Evolutionary conservation across 2,113 vertebrate species (phyloP), one percentile per base, ranked within the genome.

Genomic region (Glaucidium brasilianum): DNA sequence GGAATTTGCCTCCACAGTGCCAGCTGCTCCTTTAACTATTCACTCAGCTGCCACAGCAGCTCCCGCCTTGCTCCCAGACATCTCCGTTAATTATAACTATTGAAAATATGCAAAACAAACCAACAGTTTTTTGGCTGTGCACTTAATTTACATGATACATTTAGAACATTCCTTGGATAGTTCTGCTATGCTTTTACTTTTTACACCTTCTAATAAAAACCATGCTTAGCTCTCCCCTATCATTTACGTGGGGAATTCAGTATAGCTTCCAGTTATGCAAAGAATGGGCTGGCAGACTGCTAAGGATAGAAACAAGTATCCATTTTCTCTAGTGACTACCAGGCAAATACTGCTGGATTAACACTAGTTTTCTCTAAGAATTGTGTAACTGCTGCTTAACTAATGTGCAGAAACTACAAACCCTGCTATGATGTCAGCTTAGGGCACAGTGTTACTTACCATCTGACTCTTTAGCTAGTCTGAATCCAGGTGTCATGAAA

Each of bases 31-130:
- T 87, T 34, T 4, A 56, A 50, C 50, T 77, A 20, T 63, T 81
- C 88, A 72, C 45, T 73, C 91, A 94, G 92, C 88, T 96, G 96
- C 90, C 90, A 53, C 68, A 67, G 76, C 72, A 94, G 63, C 96
- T 95, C 85, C 81, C 16, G 18, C n/a, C 81, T 52, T 37, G 68
- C 78, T 88, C 32, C 91, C 91, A 95, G 85, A 41, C 84, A 50
- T 56, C 77, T 69, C 89, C 34, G 66, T 78, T 91, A 85, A 94
- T 91, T 91, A 68, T 23, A 93, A 52, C 69, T 58, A 18, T 25
- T 91, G 80, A 50, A 94, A 96, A 94, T 13, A 52, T 1, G 3
- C 80, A 85, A 92, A 85, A 37, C 85, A 91, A 89, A 52, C 64
- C 23, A 56, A 69, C 35, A 88, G 35, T 9, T 56, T 56, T 83